These are phyloP conservation scores for Drosophila histrio DNA, from an alignment of 2,888 invertebrate species.

Conservation along the genomic window DNA sequence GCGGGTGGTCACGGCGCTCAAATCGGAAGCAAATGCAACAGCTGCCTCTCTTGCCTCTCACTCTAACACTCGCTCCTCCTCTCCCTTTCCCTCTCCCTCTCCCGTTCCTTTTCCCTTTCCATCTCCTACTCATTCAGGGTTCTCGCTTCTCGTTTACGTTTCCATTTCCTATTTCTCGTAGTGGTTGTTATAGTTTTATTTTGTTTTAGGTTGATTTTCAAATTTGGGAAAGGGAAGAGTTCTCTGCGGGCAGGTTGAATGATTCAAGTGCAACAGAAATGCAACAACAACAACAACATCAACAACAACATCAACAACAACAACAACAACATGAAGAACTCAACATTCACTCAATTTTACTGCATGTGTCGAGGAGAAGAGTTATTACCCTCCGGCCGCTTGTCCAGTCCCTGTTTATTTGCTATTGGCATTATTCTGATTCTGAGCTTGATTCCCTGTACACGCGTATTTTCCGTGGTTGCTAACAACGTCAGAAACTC, in stretches of 20 bases:
- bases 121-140: neutral
- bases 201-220: constrained; percentile 5
- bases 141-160: neutral
- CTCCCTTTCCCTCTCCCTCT: neutral
- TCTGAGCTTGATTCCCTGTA: constrained; percentile 24
- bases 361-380: constrained; percentile 8
- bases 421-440: constrained; percentile 50
- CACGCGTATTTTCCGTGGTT: constrained; percentile 19
- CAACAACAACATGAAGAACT: constrained; percentile 37
- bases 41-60: constrained; percentile 3
- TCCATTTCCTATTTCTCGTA: constrained; percentile 19
- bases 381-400: neutral
- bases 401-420: constrained; percentile 27
- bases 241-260: constrained; percentile 57
- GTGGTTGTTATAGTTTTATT: constrained; percentile 22
- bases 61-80: neutral
- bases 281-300: constrained; percentile 42
- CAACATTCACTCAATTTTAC: constrained; percentile 21
- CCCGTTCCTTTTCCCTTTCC: neutral
- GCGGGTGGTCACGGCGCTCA: constrained; percentile 69
- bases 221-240: constrained; percentile 2
- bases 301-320: constrained; percentile 23
- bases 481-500: constrained; percentile 20
- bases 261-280: constrained; percentile 65
- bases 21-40: constrained; percentile 49